phyloP scores from a whole-genome alignment of 2,113 vertebrate genomes.

The Bubalus kerabau region DNA sequence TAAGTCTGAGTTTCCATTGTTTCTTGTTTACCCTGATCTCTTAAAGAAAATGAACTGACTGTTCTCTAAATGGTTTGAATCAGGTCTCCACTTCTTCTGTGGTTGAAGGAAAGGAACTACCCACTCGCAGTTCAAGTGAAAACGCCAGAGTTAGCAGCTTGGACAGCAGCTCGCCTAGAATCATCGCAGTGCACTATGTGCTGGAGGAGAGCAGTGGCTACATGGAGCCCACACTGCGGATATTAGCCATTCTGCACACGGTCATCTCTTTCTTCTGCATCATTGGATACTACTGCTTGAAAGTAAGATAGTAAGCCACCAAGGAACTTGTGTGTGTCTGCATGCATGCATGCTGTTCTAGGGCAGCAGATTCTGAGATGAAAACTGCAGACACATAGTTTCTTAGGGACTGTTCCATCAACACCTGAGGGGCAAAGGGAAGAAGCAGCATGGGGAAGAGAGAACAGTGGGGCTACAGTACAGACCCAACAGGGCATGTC shows the following conservation, averaged over 20 bases:
- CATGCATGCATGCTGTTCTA: not conserved
- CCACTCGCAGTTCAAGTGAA: conserved; percentile 69
- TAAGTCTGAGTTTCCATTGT: not conserved
- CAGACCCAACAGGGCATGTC: too few relatives aligned
- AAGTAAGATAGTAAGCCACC: conserved; percentile 77
- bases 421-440: fast-evolving
- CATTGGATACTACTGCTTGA: conserved; percentile 97
- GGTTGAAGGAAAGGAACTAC: conserved; percentile 86
- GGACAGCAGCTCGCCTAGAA: conserved; percentile 60
- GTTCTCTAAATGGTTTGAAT: conserved; percentile 18
- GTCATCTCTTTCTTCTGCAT: conserved; percentile 99
- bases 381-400: not conserved
- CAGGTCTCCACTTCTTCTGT: conserved; percentile 94
- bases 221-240: conserved; percentile 94
- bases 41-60: conserved; percentile 28
- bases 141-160: conserved; percentile 63
- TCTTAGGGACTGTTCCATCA: not conserved
- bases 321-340: not conserved
- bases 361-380: not conserved
- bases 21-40: not conserved
- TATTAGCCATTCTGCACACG: conserved; percentile 93
- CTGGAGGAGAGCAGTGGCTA: conserved; percentile 97
- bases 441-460: not conserved
- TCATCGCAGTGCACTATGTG: conserved; percentile 90
- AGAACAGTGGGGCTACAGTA: fast-evolving